These are phyloP conservation scores for Muschampia staudingeri DNA, from an alignment of 2,888 invertebrate genomes.

Conservation along the genomic window DNA sequence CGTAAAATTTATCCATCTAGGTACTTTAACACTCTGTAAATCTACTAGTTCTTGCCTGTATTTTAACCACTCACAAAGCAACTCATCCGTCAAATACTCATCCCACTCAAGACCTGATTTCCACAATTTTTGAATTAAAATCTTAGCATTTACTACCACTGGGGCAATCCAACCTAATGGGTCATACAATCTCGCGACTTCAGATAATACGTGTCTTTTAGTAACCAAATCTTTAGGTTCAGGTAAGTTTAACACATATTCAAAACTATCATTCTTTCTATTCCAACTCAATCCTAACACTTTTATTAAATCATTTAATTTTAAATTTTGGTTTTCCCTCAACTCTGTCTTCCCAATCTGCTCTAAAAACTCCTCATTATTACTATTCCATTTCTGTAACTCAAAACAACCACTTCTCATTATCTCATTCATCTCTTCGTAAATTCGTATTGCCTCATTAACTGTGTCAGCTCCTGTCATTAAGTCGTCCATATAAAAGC, in stretches of 20 bases:
- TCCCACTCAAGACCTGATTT: no score
- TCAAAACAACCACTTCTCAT: no score
- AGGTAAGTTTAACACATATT: not conserved
- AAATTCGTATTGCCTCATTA: no score
- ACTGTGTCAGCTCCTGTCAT: no score
- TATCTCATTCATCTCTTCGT: no score
- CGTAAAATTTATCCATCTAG: not conserved
- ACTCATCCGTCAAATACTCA: not conserved
- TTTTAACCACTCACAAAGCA: not conserved
- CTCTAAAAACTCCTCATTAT: not conserved
- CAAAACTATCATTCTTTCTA: not conserved
- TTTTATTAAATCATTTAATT: not conserved
- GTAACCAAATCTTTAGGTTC: not conserved
- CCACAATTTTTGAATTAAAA: no score
- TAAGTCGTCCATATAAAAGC: no score
- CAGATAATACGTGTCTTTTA: no score
- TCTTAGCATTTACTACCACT: no score
- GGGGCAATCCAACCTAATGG: no score
- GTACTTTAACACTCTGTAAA: not conserved
- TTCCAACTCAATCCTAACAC: not conserved
- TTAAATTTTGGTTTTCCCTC: not conserved
- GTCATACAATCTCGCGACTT: no score
- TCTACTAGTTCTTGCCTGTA: not conserved
- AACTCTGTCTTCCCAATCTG: not conserved
- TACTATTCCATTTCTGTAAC: not conserved